Evolutionary conservation across 2,888 invertebrate genomes (phyloP).

Genomic region (Nudaria mundana): DNA sequence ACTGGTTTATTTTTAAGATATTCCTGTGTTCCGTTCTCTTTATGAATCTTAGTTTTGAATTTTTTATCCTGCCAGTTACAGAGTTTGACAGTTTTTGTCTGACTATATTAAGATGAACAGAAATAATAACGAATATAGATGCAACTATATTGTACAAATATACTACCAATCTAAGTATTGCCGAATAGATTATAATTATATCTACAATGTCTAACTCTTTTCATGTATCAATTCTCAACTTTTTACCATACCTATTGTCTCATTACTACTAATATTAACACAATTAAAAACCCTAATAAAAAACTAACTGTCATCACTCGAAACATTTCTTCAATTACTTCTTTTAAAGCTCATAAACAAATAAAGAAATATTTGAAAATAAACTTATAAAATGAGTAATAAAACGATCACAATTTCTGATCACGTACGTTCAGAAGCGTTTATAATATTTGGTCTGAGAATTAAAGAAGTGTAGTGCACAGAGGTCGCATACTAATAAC

Average conservation of each 20-base stretch:
- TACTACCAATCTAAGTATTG: too few relatives aligned
- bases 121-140: too few relatives aligned
- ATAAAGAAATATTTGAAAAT: neutral
- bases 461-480: slow-evolving; percentile 46
- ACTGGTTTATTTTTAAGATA: slow-evolving; percentile 32
- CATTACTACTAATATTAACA: too few relatives aligned
- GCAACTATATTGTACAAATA: too few relatives aligned
- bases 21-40: slow-evolving; percentile 20
- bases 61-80: slow-evolving; percentile 19
- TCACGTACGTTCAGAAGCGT: slow-evolving; percentile 35
- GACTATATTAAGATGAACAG: too few relatives aligned
- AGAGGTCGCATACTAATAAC: slow-evolving; percentile 40
- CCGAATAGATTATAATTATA: too few relatives aligned
- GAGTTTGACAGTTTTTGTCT: slow-evolving; percentile 19
- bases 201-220: too few relatives aligned
- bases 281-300: too few relatives aligned
- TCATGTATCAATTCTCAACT: too few relatives aligned
- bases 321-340: neutral
- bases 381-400: neutral
- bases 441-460: slow-evolving; percentile 34
- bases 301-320: too few relatives aligned
- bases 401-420: slow-evolving; percentile 24
- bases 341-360: neutral
- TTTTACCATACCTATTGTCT: too few relatives aligned
- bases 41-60: slow-evolving; percentile 22